Conservation (phyloP, 2,113 vertebrate genomes). For the Kryptolebias marmoratus region DNA sequence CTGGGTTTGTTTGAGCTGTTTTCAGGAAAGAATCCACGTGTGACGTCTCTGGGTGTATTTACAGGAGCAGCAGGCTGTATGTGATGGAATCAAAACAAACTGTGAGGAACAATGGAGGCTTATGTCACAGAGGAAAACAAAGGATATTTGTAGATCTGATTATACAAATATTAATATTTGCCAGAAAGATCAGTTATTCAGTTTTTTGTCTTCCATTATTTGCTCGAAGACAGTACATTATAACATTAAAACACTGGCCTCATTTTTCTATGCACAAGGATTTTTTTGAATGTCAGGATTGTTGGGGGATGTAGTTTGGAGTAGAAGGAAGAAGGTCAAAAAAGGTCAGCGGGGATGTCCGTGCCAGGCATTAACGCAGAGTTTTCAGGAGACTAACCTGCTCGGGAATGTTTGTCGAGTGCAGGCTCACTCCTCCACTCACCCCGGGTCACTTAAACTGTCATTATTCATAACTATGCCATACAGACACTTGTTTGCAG, state of each 20-base stretch:
- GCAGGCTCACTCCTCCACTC: slow-evolving; percentile 31
- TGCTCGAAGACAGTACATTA: neutral
- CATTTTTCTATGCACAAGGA: neutral
- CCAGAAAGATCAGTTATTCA: neutral
- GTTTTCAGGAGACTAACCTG: slow-evolving; percentile 34
- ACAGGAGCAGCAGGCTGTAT: slow-evolving; percentile 4
- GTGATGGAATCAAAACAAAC: slow-evolving; percentile 6
- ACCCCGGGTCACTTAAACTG: neutral
- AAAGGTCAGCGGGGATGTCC: slow-evolving; percentile 55
- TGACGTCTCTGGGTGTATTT: neutral
- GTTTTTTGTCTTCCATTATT: neutral
- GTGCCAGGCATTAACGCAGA: slow-evolving; percentile 65
- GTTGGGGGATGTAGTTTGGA: slow-evolving; percentile 28
- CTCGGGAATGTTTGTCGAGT: slow-evolving; percentile 58
- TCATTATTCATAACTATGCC: slow-evolving; percentile 34
- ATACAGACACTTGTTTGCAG: neutral
- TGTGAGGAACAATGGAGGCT: slow-evolving; percentile 12
- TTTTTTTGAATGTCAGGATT: neutral
- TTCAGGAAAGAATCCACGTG: neutral
- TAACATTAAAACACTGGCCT: neutral
- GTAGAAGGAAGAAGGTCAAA: slow-evolving; percentile 42
- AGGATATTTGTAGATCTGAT: slow-evolving; percentile 1
- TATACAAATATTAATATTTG: neutral
- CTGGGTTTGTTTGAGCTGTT: neutral
- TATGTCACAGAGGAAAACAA: neutral